Evolutionary conservation across 1,140 invertebrate species (phyloP).

Genomic region (Drosophila murphyi): DNA sequence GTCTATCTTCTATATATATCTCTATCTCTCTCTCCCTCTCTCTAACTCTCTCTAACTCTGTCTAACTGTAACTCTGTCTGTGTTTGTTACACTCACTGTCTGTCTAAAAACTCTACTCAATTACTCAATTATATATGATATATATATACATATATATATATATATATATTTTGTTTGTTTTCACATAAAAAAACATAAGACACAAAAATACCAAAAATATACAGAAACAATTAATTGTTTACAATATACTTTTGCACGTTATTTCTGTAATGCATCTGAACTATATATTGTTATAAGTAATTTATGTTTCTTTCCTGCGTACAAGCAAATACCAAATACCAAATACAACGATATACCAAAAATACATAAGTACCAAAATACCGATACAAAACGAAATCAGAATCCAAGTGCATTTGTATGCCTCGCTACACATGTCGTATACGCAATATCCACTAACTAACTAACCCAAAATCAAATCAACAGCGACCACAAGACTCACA

Average conservation of each 20-base stretch:
- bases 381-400: conserved; percentile 72
- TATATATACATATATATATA: conserved; percentile 21
- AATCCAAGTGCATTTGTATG: conserved; percentile 79
- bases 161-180: conserved; percentile 66
- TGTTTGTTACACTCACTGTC: conserved; percentile 67
- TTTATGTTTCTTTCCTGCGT: conserved; percentile 82
- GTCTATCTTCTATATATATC: conserved; percentile 27
- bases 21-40: conserved; percentile 44
- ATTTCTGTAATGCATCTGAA: conserved; percentile 83
- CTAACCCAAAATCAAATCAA: conserved; percentile 40
- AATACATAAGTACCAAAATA: conserved; percentile 44
- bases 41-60: conserved; percentile 44
- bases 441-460: conserved; percentile 44
- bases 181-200: conserved; percentile 42
- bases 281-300: conserved; percentile 83
- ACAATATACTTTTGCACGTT: conserved; percentile 83
- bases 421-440: conserved; percentile 61
- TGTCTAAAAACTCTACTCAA: conserved; percentile 50
- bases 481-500: conserved; percentile 27
- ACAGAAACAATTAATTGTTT: conserved; percentile 70
- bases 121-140: conserved; percentile 28
- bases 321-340: conserved; percentile 56
- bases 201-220: conserved; percentile 18
- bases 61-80: conserved; percentile 43
- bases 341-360: conserved; percentile 43